Conservation (phyloP, 2,797 vertebrate species). For the Sternarchorhynchus goeldii region DNA sequence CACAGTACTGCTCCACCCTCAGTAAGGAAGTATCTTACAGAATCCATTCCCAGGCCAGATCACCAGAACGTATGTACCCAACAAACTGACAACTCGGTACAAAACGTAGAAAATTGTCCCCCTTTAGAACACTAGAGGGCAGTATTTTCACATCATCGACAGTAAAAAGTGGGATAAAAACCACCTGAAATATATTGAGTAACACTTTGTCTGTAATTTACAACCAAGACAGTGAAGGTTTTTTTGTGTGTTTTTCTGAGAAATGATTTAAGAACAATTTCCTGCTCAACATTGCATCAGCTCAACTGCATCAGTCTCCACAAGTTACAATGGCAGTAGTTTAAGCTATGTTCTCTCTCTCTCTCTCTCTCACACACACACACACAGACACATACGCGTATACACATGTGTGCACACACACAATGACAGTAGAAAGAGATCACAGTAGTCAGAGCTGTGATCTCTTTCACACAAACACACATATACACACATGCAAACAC, state of each 20-base stretch:
- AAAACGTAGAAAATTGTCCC: neutral
- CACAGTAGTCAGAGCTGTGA: too few relatives aligned
- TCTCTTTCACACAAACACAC: too few relatives aligned
- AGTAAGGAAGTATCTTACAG: too few relatives aligned
- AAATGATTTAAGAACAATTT: neutral
- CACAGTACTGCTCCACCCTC: too few relatives aligned
- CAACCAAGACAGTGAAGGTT: neutral
- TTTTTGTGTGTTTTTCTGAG: neutral
- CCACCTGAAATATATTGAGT: neutral
- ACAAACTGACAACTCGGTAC: neutral
- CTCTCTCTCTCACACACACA: too few relatives aligned
- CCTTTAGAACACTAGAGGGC: slow-evolving; percentile 43
- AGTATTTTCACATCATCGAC: slow-evolving; percentile 26
- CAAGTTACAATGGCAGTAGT: neutral
- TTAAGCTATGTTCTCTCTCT: too few relatives aligned
- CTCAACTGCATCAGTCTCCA: neutral
- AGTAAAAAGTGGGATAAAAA: too few relatives aligned
- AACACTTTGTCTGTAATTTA: neutral
- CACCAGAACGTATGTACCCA: neutral
- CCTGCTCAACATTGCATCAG: neutral
- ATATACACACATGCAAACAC: too few relatives aligned
- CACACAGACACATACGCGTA: too few relatives aligned
- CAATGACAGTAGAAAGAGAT: too few relatives aligned
- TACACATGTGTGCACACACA: too few relatives aligned
- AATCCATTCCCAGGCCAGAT: too few relatives aligned